Evolutionary conservation across 1,140 invertebrate genomes (phyloP), one percentile per base, ranked within the genome.

Genomic region (Drosophila trapezifrons): DNA sequence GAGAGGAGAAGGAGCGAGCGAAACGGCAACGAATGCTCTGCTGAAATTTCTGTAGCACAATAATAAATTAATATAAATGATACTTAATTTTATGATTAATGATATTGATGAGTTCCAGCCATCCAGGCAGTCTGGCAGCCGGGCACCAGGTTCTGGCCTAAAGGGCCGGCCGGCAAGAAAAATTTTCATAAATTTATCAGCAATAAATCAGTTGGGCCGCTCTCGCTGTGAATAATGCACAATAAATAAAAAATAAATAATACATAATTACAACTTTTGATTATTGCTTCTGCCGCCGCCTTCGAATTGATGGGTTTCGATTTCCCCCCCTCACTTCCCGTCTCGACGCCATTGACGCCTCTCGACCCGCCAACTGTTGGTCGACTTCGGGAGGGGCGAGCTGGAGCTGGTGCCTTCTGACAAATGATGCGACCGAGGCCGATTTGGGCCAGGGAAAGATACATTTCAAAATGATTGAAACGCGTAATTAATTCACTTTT

Each of bases 31-130:
- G 82, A 84, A 78, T 71, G 78, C 83, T 77, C 79, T 83, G 76
- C 76, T 84, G 80, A 85, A 84, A 85, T 85, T 84, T 77, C 81
- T 84, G 77, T 67, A 74, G 84, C 85, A 89, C 84, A 89, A 89
- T 89, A 89, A 89, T 89, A 90, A 89, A 89, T 89, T 89, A 89
- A 89, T 89, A 89, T 89, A 89, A 89, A 89, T 89, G 85, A 89
- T 89, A 90, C 84, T 89, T 89, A 89, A 89, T 89, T 90, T 89
- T 89, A 89, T 89, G 84, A 89, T 89, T 89, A 90, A 89, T 89
- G 84, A 84, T 89, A 89, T 84, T 89, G 84, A 89, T 89, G 84
- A 89, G 84, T 87, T 83, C 35, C 40, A 69, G 49, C 47, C 78
- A 63, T 45, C 40, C 64, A 43, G 62, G 35, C 72, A 22, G 13